These are phyloP conservation scores for Bombus terrestris DNA, from an alignment of 1,140 invertebrate genomes.

Conservation along the genomic window DNA sequence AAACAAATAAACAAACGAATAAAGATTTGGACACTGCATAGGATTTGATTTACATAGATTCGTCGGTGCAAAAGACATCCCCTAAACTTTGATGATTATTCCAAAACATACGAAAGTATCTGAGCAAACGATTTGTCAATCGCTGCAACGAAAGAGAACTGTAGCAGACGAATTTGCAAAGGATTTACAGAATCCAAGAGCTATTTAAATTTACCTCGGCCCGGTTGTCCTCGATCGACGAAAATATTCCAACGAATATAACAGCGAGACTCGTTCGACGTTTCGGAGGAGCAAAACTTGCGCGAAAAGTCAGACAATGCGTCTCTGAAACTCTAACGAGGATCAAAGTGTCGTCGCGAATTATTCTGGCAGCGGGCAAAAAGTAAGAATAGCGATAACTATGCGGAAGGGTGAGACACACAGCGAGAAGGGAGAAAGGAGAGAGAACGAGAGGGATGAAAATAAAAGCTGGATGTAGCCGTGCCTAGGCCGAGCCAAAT, in stretches of 20 bases:
- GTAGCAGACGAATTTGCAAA: background rate
- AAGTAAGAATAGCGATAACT: conserved; percentile 28
- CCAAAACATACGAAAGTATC: background rate
- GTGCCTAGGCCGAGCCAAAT: conserved; percentile 68
- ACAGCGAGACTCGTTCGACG: background rate
- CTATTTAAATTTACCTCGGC: background rate
- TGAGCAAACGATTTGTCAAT: background rate
- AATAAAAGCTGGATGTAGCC: conserved; percentile 51
- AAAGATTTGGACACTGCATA: too few species aligned
- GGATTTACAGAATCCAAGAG: background rate
- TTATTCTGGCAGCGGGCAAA: conserved; percentile 11
- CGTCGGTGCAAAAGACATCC: too few species aligned
- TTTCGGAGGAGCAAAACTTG: background rate
- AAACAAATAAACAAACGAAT: too few species aligned
- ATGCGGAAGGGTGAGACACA: background rate
- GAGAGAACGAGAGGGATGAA: background rate
- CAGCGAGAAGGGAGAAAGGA: background rate
- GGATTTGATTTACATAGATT: too few species aligned
- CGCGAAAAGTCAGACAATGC: background rate
- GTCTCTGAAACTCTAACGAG: conserved; percentile 4
- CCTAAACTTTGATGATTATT: background rate
- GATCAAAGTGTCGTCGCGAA: conserved; percentile 36
- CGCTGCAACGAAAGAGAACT: background rate
- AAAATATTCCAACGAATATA: background rate
- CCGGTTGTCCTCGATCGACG: background rate